phyloP scores from a whole-genome alignment of 2,797 vertebrate genomes.

The Masticophis lateralis region DNA sequence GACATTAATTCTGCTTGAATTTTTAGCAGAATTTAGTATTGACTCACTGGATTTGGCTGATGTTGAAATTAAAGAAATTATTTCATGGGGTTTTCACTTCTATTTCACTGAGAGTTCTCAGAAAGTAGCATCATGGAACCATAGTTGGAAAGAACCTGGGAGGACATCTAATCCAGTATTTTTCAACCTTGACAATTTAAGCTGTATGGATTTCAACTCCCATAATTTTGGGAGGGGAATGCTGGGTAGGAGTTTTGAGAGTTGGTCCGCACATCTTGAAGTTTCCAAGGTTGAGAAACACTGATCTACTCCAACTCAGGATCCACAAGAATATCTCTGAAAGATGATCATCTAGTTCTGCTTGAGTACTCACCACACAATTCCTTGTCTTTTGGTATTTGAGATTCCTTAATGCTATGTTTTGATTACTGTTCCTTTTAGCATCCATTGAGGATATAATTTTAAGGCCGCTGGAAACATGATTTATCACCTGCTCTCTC shows the following conservation, averaged over 20 bases:
- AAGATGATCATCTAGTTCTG: background rate
- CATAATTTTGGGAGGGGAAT: background rate
- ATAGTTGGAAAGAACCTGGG: background rate
- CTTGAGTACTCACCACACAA: background rate
- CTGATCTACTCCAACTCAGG: background rate
- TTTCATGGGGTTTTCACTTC: background rate
- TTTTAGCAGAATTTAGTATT: background rate
- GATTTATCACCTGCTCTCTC: background rate
- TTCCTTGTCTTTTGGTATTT: background rate
- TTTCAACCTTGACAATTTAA: background rate
- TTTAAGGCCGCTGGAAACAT: background rate
- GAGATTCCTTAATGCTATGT: background rate
- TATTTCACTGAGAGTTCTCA: background rate
- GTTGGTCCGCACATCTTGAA: background rate
- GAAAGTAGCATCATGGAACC: background rate
- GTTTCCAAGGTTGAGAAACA: background rate
- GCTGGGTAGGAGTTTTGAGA: background rate
- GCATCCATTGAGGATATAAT: background rate
- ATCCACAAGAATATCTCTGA: background rate
- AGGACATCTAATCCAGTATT: background rate
- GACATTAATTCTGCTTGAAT: background rate
- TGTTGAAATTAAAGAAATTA: background rate
- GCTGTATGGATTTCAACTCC: background rate
- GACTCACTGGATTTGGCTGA: background rate
- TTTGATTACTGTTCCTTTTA: background rate